phyloP scores from a whole-genome alignment of 2,888 invertebrate species.

The Latheticus oryzae region DNA sequence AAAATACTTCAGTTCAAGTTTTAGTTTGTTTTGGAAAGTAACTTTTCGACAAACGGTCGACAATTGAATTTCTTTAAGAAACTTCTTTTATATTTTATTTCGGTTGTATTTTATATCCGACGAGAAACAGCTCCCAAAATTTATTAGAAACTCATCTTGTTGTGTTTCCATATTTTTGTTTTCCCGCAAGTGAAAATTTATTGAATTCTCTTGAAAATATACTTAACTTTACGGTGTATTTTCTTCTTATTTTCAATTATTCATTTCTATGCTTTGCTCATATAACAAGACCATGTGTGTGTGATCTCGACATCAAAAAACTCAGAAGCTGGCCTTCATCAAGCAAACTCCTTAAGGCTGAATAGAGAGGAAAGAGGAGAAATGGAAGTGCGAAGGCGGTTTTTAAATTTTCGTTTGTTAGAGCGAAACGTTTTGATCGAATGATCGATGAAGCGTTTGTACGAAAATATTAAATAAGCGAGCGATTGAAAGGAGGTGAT shows the following conservation, averaged over 20 bases:
- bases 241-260: too few relatives aligned
- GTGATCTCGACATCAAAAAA: too few relatives aligned
- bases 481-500: conserved; percentile 49
- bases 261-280: too few relatives aligned
- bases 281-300: too few relatives aligned
- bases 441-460: conserved; percentile 39
- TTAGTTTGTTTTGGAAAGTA: conserved; percentile 29
- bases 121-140: too few relatives aligned
- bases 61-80: conserved; percentile 32
- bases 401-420: conserved; percentile 34
- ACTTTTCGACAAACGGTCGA: conserved; percentile 28
- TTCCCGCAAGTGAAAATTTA: too few relatives aligned
- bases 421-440: conserved; percentile 24
- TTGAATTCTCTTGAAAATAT: too few relatives aligned
- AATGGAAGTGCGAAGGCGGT: conserved; percentile 20
- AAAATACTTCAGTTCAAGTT: conserved; percentile 32
- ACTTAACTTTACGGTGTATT: too few relatives aligned
- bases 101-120: conserved; percentile 5
- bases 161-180: too few relatives aligned
- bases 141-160: too few relatives aligned
- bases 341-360: neutral
- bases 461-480: conserved; percentile 39
- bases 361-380: neutral
- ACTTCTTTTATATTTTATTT: conserved; percentile 36
- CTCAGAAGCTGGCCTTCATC: too few relatives aligned